These are phyloP conservation scores for Pardalotus punctatus DNA, from an alignment of 2,113 vertebrate species.

Conservation along the genomic window DNA sequence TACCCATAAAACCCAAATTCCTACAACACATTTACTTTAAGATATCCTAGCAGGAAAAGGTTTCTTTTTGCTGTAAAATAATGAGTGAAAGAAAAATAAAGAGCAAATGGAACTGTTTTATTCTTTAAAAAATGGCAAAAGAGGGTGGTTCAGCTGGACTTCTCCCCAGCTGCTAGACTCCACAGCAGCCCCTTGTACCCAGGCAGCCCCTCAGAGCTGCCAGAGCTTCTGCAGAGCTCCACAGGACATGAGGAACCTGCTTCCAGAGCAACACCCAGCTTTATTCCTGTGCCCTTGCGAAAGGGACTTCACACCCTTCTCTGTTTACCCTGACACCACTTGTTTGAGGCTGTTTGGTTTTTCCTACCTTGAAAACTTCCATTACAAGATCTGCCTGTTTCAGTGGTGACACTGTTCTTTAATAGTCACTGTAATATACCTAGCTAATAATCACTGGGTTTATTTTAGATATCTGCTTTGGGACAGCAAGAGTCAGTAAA, in stretches of 20 bases:
- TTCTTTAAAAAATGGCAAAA: not conserved
- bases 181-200: not conserved
- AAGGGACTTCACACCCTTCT: not conserved
- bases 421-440: not conserved
- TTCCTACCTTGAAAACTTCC: not conserved
- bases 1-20: not conserved
- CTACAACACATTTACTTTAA: not conserved
- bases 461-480: not conserved
- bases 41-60: not conserved
- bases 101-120: not conserved
- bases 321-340: not conserved
- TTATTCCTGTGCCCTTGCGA: not conserved
- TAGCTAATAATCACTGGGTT: not conserved
- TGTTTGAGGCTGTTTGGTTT: not conserved
- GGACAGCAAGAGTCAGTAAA: not conserved
- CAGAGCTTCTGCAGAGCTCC: no score
- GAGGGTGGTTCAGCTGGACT: rapidly evolving
- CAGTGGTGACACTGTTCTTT: not conserved
- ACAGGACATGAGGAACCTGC: not conserved
- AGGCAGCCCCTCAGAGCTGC: not conserved
- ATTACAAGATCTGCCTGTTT: not conserved
- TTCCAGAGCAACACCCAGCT: rapidly evolving
- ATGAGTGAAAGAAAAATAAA: not conserved
- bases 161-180: not conserved
- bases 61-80: not conserved